Evolutionary conservation across 1,140 invertebrate genomes (phyloP).

Genomic region (Chionoecetes opilio): DNA sequence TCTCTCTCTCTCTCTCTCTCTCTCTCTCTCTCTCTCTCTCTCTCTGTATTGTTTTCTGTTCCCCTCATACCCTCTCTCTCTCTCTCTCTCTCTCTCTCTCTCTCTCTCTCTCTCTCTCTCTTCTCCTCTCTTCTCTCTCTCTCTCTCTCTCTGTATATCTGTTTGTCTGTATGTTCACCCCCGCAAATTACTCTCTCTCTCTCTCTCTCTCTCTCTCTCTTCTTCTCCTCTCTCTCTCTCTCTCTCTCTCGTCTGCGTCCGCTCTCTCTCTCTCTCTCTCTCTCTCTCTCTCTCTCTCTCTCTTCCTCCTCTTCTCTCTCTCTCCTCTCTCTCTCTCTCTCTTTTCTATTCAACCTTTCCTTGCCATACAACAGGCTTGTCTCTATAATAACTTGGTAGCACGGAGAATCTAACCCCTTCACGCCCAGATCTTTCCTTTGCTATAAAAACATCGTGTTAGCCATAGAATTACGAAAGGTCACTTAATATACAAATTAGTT

Average conservation of each 20-base stretch:
- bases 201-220: neutral
- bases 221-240: neutral
- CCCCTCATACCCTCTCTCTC: neutral
- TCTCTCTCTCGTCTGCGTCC: too few species aligned
- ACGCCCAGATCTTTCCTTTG: too few species aligned
- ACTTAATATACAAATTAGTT: too few species aligned
- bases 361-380: too few species aligned
- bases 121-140: slow-evolving; percentile 6
- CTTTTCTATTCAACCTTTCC: neutral
- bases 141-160: neutral
- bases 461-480: too few species aligned
- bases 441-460: too few species aligned
- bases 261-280: neutral
- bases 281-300: neutral
- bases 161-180: neutral
- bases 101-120: slow-evolving; percentile 51
- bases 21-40: neutral
- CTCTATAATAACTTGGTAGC: too few species aligned
- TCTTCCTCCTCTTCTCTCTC: neutral
- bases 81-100: slow-evolving; percentile 34
- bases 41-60: neutral
- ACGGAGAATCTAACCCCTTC: too few species aligned
- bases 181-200: neutral
- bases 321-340: neutral
- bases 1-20: neutral